Percentiles rank a stretch among this genome's conserved stretches.
These are phyloP conservation scores for Cheilosia variabilis DNA, from an alignment of 2,888 invertebrate species.

Conservation along the genomic window DNA sequence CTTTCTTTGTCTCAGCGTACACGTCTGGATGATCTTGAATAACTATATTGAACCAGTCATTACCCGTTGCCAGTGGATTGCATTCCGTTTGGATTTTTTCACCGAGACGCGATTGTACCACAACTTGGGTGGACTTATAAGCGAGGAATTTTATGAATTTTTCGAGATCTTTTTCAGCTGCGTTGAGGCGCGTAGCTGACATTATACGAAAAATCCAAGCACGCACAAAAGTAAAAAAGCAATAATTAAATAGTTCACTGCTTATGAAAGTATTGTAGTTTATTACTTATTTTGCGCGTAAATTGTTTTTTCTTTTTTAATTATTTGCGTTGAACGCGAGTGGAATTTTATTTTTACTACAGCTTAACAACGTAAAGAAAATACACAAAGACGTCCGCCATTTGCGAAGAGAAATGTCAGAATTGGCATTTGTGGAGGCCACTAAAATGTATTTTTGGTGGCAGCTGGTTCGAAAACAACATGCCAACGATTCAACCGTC, in stretches of 20 bases:
- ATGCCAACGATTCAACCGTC: slow-evolving; percentile 65
- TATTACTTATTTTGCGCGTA: slow-evolving; percentile 38
- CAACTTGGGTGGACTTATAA: slow-evolving; percentile 94
- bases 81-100: slow-evolving; percentile 92
- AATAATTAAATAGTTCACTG: slow-evolving; percentile 10
- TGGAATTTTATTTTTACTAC: slow-evolving; percentile 21
- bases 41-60: slow-evolving; percentile 96
- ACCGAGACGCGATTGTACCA: slow-evolving; percentile 95
- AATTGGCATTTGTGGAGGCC: slow-evolving; percentile 62
- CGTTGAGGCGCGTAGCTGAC: slow-evolving; percentile 81
- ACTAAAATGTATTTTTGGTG: slow-evolving; percentile 50
- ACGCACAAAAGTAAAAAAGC: slow-evolving; percentile 46
- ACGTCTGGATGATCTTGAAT: slow-evolving; percentile 94
- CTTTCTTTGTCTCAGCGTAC: slow-evolving; percentile 90
- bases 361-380: slow-evolving; percentile 48
- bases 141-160: slow-evolving; percentile 95
- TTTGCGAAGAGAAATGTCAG: slow-evolving; percentile 73
- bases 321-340: slow-evolving; percentile 29
- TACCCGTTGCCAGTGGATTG: slow-evolving; percentile 90
- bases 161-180: slow-evolving; percentile 91
- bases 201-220: slow-evolving; percentile 75
- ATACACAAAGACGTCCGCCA: slow-evolving; percentile 73
- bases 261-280: neutral
- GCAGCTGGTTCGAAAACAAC: slow-evolving; percentile 56
- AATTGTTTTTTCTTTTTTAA: neutral